Conservation (phyloP, 2,113 vertebrate genomes). For the Kryptolebias marmoratus region DNA sequence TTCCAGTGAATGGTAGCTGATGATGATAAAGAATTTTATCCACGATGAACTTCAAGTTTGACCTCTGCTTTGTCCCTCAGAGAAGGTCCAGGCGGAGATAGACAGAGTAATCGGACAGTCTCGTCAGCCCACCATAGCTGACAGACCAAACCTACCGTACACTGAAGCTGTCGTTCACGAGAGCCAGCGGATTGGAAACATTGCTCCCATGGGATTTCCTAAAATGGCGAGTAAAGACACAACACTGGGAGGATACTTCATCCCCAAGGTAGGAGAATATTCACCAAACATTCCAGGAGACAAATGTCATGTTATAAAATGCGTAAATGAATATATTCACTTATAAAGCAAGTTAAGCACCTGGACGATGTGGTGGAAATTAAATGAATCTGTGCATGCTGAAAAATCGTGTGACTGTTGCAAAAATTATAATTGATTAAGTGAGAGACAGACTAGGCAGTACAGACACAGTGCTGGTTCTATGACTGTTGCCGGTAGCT, state of each 20-base stretch:
- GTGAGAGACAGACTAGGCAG: too few relatives aligned
- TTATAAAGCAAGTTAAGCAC: too few relatives aligned
- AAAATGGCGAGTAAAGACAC: conserved; percentile 74
- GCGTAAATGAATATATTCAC: not conserved
- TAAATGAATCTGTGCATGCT: too few relatives aligned
- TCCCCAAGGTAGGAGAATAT: conserved; percentile 80
- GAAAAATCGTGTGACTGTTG: too few relatives aligned
- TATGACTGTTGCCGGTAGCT: too few relatives aligned
- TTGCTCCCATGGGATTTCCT: conserved; percentile 79
- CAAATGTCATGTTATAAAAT: not conserved
- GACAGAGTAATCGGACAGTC: conserved; percentile 75
- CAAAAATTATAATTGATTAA: too few relatives aligned
- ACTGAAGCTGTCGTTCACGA: conserved; percentile 87
- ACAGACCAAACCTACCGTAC: conserved; percentile 82
- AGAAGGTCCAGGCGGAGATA: conserved; percentile 81
- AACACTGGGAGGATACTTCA: conserved; percentile 71
- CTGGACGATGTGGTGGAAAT: too few relatives aligned
- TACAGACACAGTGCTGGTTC: too few relatives aligned
- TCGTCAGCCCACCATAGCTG: conserved; percentile 71
- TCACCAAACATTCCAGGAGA: not conserved
- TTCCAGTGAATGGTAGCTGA: not conserved
- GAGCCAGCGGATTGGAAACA: conserved; percentile 80
- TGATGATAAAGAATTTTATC: too few relatives aligned
- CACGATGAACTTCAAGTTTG: too few relatives aligned
- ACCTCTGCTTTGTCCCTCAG: conserved; percentile 23